Evolutionary conservation across 2,888 invertebrate genomes (phyloP).

Genomic region (Anticlea derivata): DNA sequence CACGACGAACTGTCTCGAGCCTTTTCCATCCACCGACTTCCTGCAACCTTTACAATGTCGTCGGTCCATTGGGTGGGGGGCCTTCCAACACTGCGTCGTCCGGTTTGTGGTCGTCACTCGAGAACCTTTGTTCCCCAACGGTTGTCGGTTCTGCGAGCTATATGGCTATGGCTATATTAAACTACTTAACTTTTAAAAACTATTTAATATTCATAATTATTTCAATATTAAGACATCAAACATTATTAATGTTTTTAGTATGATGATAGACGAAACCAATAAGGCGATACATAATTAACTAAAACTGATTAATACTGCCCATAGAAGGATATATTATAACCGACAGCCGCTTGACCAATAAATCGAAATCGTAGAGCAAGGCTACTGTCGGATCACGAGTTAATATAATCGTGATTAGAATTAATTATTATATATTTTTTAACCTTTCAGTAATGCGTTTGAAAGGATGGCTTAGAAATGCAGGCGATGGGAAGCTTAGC

Average conservation of each 20-base stretch:
- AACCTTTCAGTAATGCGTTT: constrained; percentile 14
- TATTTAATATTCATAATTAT: too few relatives aligned
- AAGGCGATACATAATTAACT: constrained; percentile 19
- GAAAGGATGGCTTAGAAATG: constrained; percentile 11
- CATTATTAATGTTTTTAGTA: constrained; percentile 7
- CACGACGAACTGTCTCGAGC: too few relatives aligned
- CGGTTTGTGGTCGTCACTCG: too few relatives aligned
- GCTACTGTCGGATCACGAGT: constrained; percentile 15
- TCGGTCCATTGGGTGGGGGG: too few relatives aligned
- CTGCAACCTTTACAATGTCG: too few relatives aligned
- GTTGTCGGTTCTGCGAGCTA: too few relatives aligned
- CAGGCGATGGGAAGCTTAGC: constrained; percentile 1
- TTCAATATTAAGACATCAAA: too few relatives aligned
- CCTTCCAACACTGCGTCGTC: too few relatives aligned
- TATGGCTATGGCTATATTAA: too few relatives aligned
- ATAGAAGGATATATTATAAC: constrained; percentile 13
- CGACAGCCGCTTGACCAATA: constrained; percentile 23
- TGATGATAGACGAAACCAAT: constrained; percentile 13
- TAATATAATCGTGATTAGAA: constrained; percentile 16
- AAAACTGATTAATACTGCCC: constrained; percentile 19
- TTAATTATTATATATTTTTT: constrained; percentile 9
- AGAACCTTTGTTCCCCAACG: too few relatives aligned
- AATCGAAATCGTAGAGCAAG: constrained; percentile 12
- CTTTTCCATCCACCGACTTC: too few relatives aligned
- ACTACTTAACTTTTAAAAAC: too few relatives aligned